A percentile compares a stretch with the other conserved stretches of the same genome.
These are phyloP conservation scores for Netelia virgata DNA, from an alignment of 2,888 invertebrate species.

Conservation along the genomic window DNA sequence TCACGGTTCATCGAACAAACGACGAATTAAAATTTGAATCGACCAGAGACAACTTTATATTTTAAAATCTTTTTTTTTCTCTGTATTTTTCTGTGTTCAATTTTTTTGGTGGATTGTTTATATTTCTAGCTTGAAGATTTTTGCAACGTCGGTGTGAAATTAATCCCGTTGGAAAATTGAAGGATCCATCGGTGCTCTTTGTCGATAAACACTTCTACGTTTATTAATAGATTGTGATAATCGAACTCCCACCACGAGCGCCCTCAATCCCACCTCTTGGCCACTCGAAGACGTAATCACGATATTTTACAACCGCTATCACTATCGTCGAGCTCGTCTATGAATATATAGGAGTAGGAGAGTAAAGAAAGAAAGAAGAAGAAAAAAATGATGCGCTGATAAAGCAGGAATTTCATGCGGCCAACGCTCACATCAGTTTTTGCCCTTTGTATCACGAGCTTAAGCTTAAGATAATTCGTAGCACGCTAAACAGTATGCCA, in stretches of 20 bases:
- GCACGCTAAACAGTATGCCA: slow-evolving; percentile 19
- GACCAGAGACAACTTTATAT: too few relatives aligned
- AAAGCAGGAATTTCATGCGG: slow-evolving; percentile 45
- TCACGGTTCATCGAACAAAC: too few relatives aligned
- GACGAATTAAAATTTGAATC: too few relatives aligned
- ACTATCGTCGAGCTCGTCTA: slow-evolving; percentile 14
- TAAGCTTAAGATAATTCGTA: slow-evolving; percentile 38
- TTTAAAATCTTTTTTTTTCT: too few relatives aligned
- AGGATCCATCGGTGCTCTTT: slow-evolving; percentile 9
- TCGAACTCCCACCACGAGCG: slow-evolving; percentile 30
- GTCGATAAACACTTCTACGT: slow-evolving; percentile 24
- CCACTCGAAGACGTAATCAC: slow-evolving; percentile 35
- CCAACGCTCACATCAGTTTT: slow-evolving; percentile 20
- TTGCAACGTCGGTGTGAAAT: not conserved
- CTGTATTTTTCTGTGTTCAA: too few relatives aligned
- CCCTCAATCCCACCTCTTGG: slow-evolving; percentile 29
- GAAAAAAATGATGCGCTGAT: slow-evolving; percentile 48
- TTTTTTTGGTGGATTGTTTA: too few relatives aligned
- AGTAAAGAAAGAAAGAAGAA: slow-evolving; percentile 1
- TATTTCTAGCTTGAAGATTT: too few relatives aligned
- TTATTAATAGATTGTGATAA: slow-evolving; percentile 62
- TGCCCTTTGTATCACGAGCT: slow-evolving; percentile 33
- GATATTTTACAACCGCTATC: slow-evolving; percentile 28
- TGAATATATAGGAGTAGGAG: not conserved
- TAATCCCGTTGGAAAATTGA: not conserved